A percentile compares a stretch with the other conserved stretches of the same genome.
Conservation (phyloP, 2,113 vertebrate species). For the Gymnobelideus leadbeateri region DNA sequence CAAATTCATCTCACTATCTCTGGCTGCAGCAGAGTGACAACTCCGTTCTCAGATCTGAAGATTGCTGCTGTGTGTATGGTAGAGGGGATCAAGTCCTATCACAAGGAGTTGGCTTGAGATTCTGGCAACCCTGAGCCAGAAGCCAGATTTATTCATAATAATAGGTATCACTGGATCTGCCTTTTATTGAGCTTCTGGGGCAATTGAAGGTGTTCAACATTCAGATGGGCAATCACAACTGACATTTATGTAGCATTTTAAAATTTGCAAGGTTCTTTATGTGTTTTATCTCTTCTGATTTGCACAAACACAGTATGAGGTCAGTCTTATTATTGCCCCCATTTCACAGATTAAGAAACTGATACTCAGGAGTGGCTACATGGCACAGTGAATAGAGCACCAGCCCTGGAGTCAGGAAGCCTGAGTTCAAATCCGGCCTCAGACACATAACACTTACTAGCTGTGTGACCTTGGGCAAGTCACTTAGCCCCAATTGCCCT, state of each 20-base stretch:
- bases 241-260: not conserved
- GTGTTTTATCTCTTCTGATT: not conserved
- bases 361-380: not conserved
- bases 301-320: not conserved
- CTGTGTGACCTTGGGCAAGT: no score
- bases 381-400: no score
- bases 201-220: not conserved
- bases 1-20: not conserved
- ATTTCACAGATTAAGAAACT: not conserved
- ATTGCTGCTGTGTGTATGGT: not conserved
- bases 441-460: no score
- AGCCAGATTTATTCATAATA: not conserved
- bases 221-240: not conserved
- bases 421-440: no score
- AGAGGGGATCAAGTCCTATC: not conserved
- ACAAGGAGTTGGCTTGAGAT: not conserved
- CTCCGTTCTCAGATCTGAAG: not conserved
- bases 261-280: not conserved
- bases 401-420: no score
- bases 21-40: not conserved
- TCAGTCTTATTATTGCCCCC: not conserved
- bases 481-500: no score
- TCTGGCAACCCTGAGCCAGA: not conserved
- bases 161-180: not conserved
- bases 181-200: not conserved